Evolutionary conservation across 2,888 invertebrate genomes (phyloP).

Genomic region (Cosmopolites sordidus): DNA sequence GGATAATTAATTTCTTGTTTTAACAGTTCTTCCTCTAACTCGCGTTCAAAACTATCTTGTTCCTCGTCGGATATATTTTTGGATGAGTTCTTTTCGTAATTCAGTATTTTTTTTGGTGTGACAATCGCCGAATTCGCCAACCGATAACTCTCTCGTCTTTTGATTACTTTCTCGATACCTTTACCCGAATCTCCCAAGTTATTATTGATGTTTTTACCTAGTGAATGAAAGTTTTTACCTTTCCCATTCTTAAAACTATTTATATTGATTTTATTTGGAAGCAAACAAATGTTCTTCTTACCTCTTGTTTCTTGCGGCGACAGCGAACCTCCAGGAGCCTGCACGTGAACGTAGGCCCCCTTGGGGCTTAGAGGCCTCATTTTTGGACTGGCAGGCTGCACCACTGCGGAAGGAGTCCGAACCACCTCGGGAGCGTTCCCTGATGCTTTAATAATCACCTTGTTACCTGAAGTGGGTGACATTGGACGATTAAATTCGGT

Average conservation of each 20-base stretch:
- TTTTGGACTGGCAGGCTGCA: slow-evolving; percentile 52
- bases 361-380: slow-evolving; percentile 44
- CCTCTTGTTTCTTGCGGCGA: slow-evolving; percentile 64
- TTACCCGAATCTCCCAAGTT: slow-evolving; percentile 28
- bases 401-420: slow-evolving; percentile 59
- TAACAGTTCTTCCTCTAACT: slow-evolving; percentile 59
- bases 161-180: slow-evolving; percentile 49
- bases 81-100: slow-evolving; percentile 45
- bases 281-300: slow-evolving; percentile 50
- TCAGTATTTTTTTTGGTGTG: slow-evolving; percentile 57
- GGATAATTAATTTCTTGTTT: slow-evolving; percentile 70
- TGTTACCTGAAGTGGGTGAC: slow-evolving; percentile 60
- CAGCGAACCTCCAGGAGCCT: slow-evolving; percentile 57
- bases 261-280: slow-evolving; percentile 18
- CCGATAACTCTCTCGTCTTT: slow-evolving; percentile 80
- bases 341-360: slow-evolving; percentile 71
- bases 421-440: slow-evolving; percentile 52
- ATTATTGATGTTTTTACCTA: slow-evolving; percentile 9
- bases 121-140: slow-evolving; percentile 68
- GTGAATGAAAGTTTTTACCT: slow-evolving; percentile 15
- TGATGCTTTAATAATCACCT: slow-evolving; percentile 51
- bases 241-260: slow-evolving; percentile 12
- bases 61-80: slow-evolving; percentile 30
- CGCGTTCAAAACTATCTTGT: slow-evolving; percentile 51
- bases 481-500: slow-evolving; percentile 48